Percentiles rank a stretch among this genome's conserved stretches.
Conservation (phyloP, 2,888 invertebrate genomes). For the Lysandra coridon region DNA sequence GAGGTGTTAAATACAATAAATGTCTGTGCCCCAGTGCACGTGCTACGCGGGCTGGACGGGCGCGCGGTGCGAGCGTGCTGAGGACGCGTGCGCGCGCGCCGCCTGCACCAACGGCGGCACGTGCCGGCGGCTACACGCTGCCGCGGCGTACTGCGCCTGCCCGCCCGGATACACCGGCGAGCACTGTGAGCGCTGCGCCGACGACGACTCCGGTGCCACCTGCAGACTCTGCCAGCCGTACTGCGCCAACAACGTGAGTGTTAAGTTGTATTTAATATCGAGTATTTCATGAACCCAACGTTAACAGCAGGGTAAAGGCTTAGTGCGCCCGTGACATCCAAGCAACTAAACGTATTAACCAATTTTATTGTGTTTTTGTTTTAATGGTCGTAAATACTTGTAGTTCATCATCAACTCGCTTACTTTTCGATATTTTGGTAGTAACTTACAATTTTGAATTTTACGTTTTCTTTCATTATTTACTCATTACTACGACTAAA, state of each 20-base stretch:
- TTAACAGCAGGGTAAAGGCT: too few relatives aligned
- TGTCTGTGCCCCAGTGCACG: conserved; percentile 79
- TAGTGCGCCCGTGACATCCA: too few relatives aligned
- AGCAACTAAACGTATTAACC: too few relatives aligned
- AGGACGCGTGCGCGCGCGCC: conserved; percentile 64
- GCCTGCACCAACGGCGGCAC: conserved; percentile 83
- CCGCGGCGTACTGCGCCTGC: conserved; percentile 49
- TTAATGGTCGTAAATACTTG: too few relatives aligned
- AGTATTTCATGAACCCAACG: too few relatives aligned
- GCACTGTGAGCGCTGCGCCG: conserved; percentile 52
- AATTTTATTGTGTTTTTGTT: too few relatives aligned
- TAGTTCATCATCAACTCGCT: too few relatives aligned
- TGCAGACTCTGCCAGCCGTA: conserved; percentile 49
- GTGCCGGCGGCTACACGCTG: conserved; percentile 58
- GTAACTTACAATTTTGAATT: too few relatives aligned
- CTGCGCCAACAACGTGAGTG: conserved; percentile 58
- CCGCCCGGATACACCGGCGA: conserved; percentile 47
- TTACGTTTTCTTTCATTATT: background rate
- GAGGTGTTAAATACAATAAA: conserved; percentile 37
- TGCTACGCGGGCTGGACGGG: conserved; percentile 86
- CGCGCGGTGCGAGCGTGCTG: conserved; percentile 79
- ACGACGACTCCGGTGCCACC: conserved; percentile 41
- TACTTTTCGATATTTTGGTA: too few relatives aligned
- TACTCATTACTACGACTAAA: background rate
- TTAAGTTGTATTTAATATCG: background rate